A percentile compares a stretch with the other conserved stretches of the same genome.
These are phyloP conservation scores for Cephalopachus bancanus DNA, from an alignment of 2,797 vertebrate species.

Conservation along the genomic window DNA sequence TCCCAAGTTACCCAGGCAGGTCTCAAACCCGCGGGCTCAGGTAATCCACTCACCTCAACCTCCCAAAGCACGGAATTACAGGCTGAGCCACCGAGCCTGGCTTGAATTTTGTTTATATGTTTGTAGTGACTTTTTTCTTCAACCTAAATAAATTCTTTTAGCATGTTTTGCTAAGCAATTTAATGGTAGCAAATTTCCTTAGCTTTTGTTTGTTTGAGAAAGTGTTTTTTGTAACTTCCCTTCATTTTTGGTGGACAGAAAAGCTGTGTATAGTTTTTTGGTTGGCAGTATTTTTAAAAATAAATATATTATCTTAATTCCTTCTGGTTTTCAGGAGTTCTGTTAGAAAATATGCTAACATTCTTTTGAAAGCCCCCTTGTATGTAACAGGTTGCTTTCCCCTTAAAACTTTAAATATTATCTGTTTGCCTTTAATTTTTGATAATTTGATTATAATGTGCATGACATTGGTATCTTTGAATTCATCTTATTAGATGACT, in stretches of 20 bases:
- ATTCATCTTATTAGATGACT: background rate
- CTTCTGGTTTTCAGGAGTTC: background rate
- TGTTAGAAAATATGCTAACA: background rate
- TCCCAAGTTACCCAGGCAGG: too few relatives aligned
- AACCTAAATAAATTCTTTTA: background rate
- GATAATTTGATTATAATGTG: background rate
- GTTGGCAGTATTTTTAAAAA: background rate
- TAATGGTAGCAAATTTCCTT: background rate
- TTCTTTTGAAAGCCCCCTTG: background rate
- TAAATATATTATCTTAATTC: background rate
- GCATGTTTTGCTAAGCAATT: background rate
- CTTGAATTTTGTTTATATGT: background rate
- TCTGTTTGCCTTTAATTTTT: background rate
- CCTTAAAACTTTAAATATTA: background rate
- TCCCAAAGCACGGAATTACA: too few relatives aligned
- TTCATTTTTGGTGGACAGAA: background rate
- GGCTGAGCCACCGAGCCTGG: too few relatives aligned
- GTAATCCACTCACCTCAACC: too few relatives aligned
- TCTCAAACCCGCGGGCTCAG: too few relatives aligned
- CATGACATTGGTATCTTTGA: background rate
- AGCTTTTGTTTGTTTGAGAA: background rate
- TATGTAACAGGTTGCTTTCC: background rate
- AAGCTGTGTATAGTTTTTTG: background rate
- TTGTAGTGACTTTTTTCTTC: background rate
- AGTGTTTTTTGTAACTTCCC: background rate